phyloP scores from a whole-genome alignment of 2,113 vertebrate genomes.

The Cyrtonyx montezumae region DNA sequence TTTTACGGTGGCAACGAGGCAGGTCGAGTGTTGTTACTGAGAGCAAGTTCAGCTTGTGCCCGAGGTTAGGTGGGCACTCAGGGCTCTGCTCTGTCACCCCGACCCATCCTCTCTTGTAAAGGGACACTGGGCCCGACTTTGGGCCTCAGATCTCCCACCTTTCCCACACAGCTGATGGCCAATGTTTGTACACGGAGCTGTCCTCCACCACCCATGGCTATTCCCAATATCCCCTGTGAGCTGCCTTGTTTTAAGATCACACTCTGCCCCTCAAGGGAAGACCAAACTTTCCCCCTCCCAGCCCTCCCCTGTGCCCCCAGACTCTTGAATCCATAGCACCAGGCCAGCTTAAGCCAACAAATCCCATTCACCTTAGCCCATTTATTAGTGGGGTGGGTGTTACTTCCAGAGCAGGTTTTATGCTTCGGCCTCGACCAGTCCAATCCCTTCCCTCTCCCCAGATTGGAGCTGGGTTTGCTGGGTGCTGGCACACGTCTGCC shows the following conservation, averaged over 20 bases:
- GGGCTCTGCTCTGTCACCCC: not conserved
- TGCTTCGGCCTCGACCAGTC: not conserved
- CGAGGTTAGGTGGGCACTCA: rapidly evolving
- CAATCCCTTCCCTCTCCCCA: not conserved
- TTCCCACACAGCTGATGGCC: too few species aligned
- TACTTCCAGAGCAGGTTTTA: not conserved
- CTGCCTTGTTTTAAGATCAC: not conserved
- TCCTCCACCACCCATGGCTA: not conserved
- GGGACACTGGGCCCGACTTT: rapidly evolving
- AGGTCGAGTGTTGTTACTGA: not conserved
- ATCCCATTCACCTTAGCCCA: not conserved
- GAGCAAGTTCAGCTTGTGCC: not conserved
- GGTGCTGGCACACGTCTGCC: not conserved
- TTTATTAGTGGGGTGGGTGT: rapidly evolving
- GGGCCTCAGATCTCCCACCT: not conserved
- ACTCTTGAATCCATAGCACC: not conserved
- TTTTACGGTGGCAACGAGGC: not conserved
- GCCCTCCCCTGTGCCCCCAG: not conserved
- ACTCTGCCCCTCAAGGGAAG: not conserved
- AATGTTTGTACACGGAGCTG: rapidly evolving
- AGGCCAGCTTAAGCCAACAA: not conserved
- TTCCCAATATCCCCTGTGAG: not conserved
- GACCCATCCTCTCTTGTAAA: rapidly evolving
- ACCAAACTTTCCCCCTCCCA: not conserved
- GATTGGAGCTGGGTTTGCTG: not conserved